phyloP scores from a whole-genome alignment of 2,113 vertebrate species.

The Drymodes brunneopygia region DNA sequence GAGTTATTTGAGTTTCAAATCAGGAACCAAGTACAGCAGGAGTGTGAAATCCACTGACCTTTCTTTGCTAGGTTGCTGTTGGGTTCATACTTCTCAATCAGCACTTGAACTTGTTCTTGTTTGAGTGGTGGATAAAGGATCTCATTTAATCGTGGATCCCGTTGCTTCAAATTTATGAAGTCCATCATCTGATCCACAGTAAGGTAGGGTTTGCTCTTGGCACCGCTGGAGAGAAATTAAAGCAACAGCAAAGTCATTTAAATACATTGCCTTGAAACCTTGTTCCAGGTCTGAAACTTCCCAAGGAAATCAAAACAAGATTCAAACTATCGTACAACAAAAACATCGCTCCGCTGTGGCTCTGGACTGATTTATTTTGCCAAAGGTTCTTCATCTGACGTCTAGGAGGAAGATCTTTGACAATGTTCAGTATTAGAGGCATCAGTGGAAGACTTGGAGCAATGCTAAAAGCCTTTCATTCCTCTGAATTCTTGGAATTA shows the following conservation, averaged over 20 bases:
- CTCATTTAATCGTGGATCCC: conserved; percentile 95
- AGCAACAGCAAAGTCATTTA: not conserved
- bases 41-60: conserved; percentile 77
- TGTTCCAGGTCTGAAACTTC: not conserved
- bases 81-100: conserved; percentile 96
- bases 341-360: not conserved
- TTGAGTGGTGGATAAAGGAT: conserved; percentile 96
- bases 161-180: conserved; percentile 92
- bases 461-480: not conserved
- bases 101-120: conserved; percentile 90
- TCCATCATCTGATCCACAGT: conserved; percentile 95
- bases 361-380: not conserved
- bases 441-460: not conserved
- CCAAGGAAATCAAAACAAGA: not conserved
- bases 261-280: not conserved
- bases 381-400: not conserved
- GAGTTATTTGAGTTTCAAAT: not conserved
- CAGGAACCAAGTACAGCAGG: not conserved
- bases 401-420: not conserved
- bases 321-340: not conserved
- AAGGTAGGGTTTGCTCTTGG: conserved; percentile 90
- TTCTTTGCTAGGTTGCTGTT: conserved; percentile 82
- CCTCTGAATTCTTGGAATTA: not conserved
- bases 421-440: not conserved
- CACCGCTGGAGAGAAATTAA: conserved; percentile 76